Conservation (phyloP, 2,888 invertebrate species). For the Mythimna ferrago region DNA sequence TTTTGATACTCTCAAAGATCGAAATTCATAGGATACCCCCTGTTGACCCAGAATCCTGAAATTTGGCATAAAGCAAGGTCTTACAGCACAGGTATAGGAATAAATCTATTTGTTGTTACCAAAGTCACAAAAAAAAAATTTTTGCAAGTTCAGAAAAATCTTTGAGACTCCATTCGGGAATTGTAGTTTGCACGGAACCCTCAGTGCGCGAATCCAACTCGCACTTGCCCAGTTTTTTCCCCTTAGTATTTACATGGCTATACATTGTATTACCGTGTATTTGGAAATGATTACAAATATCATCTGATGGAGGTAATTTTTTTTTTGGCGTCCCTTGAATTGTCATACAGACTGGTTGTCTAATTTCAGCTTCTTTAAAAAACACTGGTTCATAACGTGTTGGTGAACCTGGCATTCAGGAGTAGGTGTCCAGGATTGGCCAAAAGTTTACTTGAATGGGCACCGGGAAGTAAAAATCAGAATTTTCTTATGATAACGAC, state of each 20-base stretch:
- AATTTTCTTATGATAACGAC: background rate
- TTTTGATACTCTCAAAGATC: no score
- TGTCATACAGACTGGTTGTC: background rate
- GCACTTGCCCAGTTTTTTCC: background rate
- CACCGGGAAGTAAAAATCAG: background rate
- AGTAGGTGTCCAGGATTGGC: background rate
- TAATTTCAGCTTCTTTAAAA: no score
- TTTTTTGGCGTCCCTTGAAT: background rate
- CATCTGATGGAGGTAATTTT: background rate
- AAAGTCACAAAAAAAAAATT: no score
- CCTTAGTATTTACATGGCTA: background rate
- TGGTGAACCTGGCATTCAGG: background rate
- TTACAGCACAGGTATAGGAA: no score
- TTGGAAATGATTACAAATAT: background rate
- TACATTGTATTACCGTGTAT: background rate
- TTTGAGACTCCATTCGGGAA: no score
- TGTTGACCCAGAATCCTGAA: no score
- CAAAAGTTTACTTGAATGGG: background rate
- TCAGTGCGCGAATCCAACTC: no score
- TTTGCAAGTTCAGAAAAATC: no score
- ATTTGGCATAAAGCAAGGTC: no score
- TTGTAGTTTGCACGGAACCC: no score
- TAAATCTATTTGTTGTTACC: no score
- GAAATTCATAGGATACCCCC: no score
- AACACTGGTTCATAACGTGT: background rate